Conservation (phyloP, 2,797 vertebrate genomes). For the Champsocephalus esox region DNA sequence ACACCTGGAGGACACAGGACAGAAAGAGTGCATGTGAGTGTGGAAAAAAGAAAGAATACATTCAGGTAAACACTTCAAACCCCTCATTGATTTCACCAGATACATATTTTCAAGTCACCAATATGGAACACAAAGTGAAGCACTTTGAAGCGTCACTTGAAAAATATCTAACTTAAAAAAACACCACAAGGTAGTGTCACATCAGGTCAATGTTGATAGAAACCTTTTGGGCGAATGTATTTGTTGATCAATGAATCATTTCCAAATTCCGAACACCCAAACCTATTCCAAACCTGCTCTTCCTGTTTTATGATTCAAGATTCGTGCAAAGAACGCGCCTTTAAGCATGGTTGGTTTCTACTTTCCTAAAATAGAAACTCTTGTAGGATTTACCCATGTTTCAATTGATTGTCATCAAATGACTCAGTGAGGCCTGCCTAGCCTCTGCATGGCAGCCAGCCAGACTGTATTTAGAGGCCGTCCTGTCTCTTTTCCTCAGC, state of each 20-base stretch:
- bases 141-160: neutral
- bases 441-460: constrained; percentile 56
- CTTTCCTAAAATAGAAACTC: neutral
- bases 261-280: neutral
- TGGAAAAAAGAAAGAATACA: neutral
- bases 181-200: neutral
- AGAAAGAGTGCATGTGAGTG: neutral
- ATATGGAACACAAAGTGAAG: neutral
- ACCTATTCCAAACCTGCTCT: constrained; percentile 50
- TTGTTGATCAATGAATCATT: neutral
- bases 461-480: constrained; percentile 71
- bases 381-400: neutral
- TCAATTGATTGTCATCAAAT: constrained; percentile 19
- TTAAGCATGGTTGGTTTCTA: neutral
- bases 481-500: constrained; percentile 60
- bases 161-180: neutral
- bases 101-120: neutral
- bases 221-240: neutral
- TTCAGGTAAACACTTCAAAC: neutral
- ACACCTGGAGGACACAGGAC: constrained; percentile 76
- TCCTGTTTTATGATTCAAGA: constrained; percentile 71
- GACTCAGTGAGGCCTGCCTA: neutral
- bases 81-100: too few species aligned
- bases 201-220: neutral
- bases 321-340: constrained; percentile 39